Conservation (phyloP, 2,797 vertebrate species). For the Chelmon rostratus region DNA sequence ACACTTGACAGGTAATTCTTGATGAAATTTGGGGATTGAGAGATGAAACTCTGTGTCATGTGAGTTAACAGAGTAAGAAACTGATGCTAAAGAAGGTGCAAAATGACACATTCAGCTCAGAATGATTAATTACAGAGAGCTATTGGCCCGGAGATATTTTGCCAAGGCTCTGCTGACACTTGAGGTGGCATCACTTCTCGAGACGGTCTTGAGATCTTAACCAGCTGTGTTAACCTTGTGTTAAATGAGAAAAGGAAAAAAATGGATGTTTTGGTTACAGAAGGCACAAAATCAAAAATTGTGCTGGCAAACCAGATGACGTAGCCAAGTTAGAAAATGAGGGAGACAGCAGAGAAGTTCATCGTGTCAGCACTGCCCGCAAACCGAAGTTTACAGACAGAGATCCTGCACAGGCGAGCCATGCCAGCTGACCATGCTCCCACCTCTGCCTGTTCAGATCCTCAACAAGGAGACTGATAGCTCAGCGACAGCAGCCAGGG, state of each 20-base stretch:
- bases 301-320: not conserved
- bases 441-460: not conserved
- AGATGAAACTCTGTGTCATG: not conserved
- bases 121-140: constrained; percentile 25
- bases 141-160: constrained; percentile 8
- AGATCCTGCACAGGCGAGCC: constrained; percentile 1
- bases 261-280: not conserved
- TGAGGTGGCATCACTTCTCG: not conserved
- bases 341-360: not conserved
- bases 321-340: not conserved
- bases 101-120: constrained; percentile 17
- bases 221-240: not conserved
- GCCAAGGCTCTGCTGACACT: not conserved
- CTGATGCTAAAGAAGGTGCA: constrained; percentile 5
- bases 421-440: not conserved
- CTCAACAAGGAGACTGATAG: not conserved
- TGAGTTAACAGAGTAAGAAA: constrained; percentile 8
- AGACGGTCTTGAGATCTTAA: not conserved
- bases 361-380: not conserved
- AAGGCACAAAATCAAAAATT: not conserved
- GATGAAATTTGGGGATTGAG: constrained; percentile 9
- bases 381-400: not conserved
- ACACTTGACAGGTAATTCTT: constrained; percentile 12
- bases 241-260: not conserved
- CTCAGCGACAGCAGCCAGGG: constrained; percentile 3